Conservation (phyloP, 2,797 vertebrate genomes). For the Poeciliopsis paucimaculata region DNA sequence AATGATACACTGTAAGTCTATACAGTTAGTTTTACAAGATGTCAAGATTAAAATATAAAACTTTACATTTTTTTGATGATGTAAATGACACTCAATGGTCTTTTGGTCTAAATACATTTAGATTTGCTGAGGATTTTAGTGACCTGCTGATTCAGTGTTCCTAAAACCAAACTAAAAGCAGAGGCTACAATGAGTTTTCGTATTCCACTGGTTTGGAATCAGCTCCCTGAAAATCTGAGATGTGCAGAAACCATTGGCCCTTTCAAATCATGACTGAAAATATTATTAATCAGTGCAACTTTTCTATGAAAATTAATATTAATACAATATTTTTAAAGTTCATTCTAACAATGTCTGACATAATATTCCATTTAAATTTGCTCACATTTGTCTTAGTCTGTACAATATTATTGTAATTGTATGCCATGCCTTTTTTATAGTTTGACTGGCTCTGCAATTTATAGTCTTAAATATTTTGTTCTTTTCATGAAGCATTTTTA, state of each 20-base stretch:
- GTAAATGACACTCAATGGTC: background rate
- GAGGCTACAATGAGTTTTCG: background rate
- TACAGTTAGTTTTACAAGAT: background rate
- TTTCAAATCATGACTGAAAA: background rate
- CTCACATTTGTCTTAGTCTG: too few species aligned
- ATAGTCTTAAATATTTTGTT: too few species aligned
- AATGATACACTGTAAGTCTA: background rate
- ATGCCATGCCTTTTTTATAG: too few species aligned
- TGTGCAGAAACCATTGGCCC: too few species aligned
- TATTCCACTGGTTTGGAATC: background rate
- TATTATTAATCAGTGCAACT: background rate
- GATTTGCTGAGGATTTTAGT: background rate
- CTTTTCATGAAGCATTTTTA: too few species aligned
- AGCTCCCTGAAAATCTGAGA: background rate
- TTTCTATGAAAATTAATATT: background rate
- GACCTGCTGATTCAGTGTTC: background rate
- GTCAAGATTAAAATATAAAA: background rate
- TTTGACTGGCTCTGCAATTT: too few species aligned
- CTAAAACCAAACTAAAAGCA: background rate
- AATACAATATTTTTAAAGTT: too few species aligned
- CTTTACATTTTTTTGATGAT: background rate
- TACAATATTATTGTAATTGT: too few species aligned
- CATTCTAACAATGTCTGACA: too few species aligned
- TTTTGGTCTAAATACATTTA: background rate
- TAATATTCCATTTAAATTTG: too few species aligned